Base-by-base conservation (phyloP, 2,113 vertebrate genomes). In the Centropus bengalensis region DNA sequence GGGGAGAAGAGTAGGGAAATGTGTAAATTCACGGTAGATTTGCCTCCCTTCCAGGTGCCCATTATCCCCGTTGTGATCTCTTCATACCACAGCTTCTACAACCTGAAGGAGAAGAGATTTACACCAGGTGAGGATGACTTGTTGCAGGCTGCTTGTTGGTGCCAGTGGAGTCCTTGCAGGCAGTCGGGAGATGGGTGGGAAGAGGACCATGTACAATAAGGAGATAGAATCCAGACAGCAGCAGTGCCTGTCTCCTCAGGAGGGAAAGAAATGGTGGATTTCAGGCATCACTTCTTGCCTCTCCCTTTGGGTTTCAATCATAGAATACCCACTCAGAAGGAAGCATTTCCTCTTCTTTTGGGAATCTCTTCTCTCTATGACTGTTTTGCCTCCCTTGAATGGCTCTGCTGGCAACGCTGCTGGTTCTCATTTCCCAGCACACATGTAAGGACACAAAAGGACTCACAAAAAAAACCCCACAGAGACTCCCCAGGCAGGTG, bases 31-130 rank as follows among this genome's bases (percentile, higher is more conserved):
- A 94, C 47, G 33, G 32, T 23, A 74, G 33, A 42, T 19, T 69
- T 22, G 13, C 23, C 36, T 91, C 22, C 47, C 11, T 16, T 70
- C 38, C 94, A 98, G 98, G 98, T 98, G 8, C 98, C 98, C 44
- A 94, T 98, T 23, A 94, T 98, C 79, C 98, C 98, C 38, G 97
- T 96, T 6, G 98, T 98, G 87, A 96, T 98, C 86, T 98, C 98
- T 33, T 98, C 98, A 93, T 98, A 98, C 79, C 60, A 38, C 40
- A 89, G 93, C 78, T 98, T 98, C 95, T 98, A 98, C 95, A 96
- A 76, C 83, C 96, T 93, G 79, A 98, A 98, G 84, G 97, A 98
- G 70, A 98, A 96, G 85, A 98, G 94, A 63, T 98, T 98, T 85
- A 98, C 97, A 60, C 93, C 97, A 8, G 98, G 98, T 97, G 91